Base-by-base conservation (phyloP, 53 echinoderm and acorn worm species). In the Arbacia lixula region DNA sequence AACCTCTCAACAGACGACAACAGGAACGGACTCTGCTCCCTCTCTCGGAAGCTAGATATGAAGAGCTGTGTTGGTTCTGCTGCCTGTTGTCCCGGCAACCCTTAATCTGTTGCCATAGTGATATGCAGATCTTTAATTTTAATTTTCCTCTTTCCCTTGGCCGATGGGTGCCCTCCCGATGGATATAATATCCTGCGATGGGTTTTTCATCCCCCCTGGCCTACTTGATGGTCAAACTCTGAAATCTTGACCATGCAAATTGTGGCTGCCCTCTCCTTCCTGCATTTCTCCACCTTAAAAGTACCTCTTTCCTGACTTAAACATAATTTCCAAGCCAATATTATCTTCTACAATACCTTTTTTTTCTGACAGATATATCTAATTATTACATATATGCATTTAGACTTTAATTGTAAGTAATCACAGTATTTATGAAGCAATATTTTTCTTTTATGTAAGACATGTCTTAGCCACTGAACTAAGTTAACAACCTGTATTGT, bases 101-200 rank as follows among this genome's bases (percentile, higher is more conserved):
- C 38, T 24, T 77, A 57, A 77, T 57, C 37, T 55, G 77, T 77
- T 77, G 39, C 77, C 77, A 77, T 38, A 40, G 17, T 24, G 58
- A 77, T 77, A 77, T 77, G 77, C 41, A 77, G 60, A 77, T 77
- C 77, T 58, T 73, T 77, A 77, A 77, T 77, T 77, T 77, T 58
- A 77, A 77, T 77, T 77, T 77, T 77, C 77, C 77, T 56, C 40
- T 60, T 38, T 77, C 46, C 58, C 77, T 55, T 57, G 77, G 37
- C 38, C 77, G 60, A 36, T 58, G 57, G 40, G 56, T 77, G 77
- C 77, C 77, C 77, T 31, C 24, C 17, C 73, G 73, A 68, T 73
- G 74, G 57, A 55, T 24, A 77, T 37, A 43, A 58, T 58, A 77
- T 77, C 77, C 77, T 77, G 77, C 37, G 5, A 14, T 33, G 31